Conservation (phyloP, 2,888 invertebrate genomes). For the Xestia rhomboidea region DNA sequence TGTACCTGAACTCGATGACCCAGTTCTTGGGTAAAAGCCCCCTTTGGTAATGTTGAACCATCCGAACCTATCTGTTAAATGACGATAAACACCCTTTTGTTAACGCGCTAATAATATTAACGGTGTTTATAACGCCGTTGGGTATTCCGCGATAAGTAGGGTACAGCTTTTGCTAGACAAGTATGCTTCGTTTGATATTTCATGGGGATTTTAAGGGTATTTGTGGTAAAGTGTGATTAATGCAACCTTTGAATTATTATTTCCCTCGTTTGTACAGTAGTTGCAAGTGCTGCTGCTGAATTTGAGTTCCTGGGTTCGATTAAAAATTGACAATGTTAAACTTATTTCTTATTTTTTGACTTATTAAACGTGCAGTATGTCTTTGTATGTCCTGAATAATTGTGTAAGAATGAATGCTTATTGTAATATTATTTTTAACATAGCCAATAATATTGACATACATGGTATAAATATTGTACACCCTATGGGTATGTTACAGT, state of each 20-base stretch:
- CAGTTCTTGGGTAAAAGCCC: background rate
- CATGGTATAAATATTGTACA: too few relatives aligned
- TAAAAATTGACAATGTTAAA: too few relatives aligned
- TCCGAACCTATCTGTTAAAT: background rate
- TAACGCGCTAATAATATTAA: conserved; percentile 31
- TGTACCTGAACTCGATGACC: too few relatives aligned
- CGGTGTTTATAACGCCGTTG: conserved; percentile 25
- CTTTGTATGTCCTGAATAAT: too few relatives aligned
- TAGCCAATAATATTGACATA: too few relatives aligned
- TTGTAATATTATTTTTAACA: too few relatives aligned
- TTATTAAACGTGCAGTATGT: too few relatives aligned
- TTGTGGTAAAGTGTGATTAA: conserved; percentile 14
- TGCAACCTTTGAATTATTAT: background rate
- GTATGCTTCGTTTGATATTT: conserved; percentile 44
- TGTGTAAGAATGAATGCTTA: too few relatives aligned
- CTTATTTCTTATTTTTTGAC: too few relatives aligned
- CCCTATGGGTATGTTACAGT: too few relatives aligned
- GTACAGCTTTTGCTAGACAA: conserved; percentile 32
- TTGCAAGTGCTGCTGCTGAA: background rate
- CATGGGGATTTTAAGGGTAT: conserved; percentile 30
- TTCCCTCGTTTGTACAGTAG: background rate
- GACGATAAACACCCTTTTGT: conserved; percentile 36
- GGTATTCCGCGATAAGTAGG: conserved; percentile 36
- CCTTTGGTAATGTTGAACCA: background rate
- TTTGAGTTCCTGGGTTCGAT: background rate